A percentile compares a stretch with the other conserved stretches of the same genome.
phyloP scores from a whole-genome alignment of 2,888 invertebrate genomes.

The Ariolimax columbianus region DNA sequence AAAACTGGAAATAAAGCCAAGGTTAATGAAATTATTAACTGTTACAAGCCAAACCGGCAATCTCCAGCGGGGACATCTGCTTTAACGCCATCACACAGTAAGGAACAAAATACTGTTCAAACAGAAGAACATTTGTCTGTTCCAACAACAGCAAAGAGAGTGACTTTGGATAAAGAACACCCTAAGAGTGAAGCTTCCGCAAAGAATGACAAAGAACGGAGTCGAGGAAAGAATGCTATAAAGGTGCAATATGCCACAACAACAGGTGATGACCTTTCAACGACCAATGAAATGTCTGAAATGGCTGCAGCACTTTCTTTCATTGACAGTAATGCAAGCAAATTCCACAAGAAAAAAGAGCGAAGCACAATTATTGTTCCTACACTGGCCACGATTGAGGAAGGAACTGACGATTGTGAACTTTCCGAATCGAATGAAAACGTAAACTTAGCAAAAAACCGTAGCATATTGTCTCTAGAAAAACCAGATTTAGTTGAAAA shows the following conservation, averaged over 20 bases:
- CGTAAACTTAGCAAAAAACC: neutral
- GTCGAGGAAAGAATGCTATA: neutral
- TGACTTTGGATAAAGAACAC: too few relatives aligned
- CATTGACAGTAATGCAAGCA: neutral
- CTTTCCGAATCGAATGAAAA: neutral
- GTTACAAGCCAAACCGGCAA: neutral
- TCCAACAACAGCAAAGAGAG: neutral
- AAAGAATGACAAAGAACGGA: neutral
- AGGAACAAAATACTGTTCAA: neutral
- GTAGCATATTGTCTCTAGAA: neutral
- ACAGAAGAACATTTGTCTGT: neutral
- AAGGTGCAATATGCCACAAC: too few relatives aligned
- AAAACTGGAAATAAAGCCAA: neutral
- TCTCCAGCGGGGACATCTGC: neutral
- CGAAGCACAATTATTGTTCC: neutral
- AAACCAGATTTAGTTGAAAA: neutral
- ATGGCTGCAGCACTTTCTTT: neutral
- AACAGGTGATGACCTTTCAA: neutral
- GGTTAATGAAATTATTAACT: neutral
- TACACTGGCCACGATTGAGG: neutral
- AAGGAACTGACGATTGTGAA: neutral
- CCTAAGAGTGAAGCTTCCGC: neutral
- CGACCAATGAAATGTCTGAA: neutral
- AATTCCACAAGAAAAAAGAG: neutral
- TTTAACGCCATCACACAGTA: neutral